Evolutionary conservation across 2,797 vertebrate genomes (phyloP).

Genomic region (Spinibarbus caldwelli): DNA sequence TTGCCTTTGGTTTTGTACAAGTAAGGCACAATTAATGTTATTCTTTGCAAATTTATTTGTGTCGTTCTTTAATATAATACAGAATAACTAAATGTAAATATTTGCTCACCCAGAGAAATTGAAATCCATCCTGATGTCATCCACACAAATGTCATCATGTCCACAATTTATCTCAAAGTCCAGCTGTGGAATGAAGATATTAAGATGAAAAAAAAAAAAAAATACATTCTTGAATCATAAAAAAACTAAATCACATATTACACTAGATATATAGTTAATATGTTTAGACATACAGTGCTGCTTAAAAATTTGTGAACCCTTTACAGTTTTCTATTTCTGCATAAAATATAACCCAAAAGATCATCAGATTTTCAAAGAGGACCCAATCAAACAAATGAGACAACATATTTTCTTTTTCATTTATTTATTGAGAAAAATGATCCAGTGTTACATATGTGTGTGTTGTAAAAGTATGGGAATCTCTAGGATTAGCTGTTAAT

Average conservation of each 20-base stretch:
- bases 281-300: background rate
- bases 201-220: background rate
- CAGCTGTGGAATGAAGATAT: constrained; percentile 70
- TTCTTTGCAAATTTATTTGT: background rate
- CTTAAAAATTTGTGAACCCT: no score
- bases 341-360: no score
- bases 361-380: no score
- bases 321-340: no score
- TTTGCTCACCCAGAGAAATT: constrained; percentile 74
- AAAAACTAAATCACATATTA: background rate
- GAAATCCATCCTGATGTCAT: constrained; percentile 79
- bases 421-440: background rate
- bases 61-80: background rate
- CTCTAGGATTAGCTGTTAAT: background rate
- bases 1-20: background rate
- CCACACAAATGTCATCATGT: constrained; percentile 73
- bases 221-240: background rate
- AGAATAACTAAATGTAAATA: background rate
- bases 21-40: background rate
- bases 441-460: background rate
- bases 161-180: constrained; percentile 84
- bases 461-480: background rate
- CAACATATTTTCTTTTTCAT: background rate
- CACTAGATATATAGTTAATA: background rate
- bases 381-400: no score